Evolutionary conservation across 1,140 invertebrate species (phyloP).

Genomic region (Grapholita molesta): DNA sequence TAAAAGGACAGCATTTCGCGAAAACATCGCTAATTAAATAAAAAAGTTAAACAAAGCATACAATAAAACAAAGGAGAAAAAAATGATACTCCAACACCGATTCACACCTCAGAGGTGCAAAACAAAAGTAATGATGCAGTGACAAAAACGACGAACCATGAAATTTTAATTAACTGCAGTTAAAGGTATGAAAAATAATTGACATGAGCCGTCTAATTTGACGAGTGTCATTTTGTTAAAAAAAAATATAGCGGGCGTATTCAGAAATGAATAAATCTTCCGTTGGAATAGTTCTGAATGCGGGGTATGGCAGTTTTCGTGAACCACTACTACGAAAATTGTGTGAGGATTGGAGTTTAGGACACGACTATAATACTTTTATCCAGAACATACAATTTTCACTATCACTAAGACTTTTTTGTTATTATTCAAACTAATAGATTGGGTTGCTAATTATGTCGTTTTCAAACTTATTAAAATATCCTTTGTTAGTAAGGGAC

Average conservation of each 20-base stretch:
- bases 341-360: background rate
- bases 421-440: no score
- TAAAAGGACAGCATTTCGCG: conserved; percentile 4
- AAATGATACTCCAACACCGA: conserved; percentile 41
- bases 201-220: conserved; percentile 68
- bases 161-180: conserved; percentile 73
- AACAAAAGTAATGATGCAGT: conserved; percentile 57
- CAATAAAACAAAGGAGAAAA: conserved; percentile 39
- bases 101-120: conserved; percentile 72
- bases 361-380: background rate
- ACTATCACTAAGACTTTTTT: no score
- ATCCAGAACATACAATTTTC: background rate
- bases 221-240: conserved; percentile 59
- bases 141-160: conserved; percentile 46
- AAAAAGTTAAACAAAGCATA: conserved; percentile 47
- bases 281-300: conserved; percentile 47
- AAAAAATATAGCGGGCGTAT: conserved; percentile 45
- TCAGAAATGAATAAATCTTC: conserved; percentile 50
- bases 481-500: no score
- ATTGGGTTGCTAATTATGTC: no score
- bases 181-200: conserved; percentile 55
- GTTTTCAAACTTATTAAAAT: no score
- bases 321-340: background rate
- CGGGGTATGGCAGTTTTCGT: conserved; percentile 19
- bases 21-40: conserved; percentile 57